These are phyloP conservation scores for Psittacus erithacus DNA, from an alignment of 2,113 vertebrate species.

Conservation along the genomic window DNA sequence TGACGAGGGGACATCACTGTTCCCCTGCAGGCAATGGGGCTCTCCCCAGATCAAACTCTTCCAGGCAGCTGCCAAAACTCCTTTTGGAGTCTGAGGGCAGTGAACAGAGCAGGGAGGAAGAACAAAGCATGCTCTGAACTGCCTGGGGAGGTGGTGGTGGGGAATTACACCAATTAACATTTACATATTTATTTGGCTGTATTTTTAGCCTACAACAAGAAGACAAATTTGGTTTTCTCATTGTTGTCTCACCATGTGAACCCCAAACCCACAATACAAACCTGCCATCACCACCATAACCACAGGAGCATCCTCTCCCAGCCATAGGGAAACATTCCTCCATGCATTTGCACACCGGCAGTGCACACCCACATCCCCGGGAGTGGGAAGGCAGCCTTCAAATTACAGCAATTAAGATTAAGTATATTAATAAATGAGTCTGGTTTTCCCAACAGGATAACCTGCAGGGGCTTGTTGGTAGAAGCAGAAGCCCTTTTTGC, in stretches of 20 bases:
- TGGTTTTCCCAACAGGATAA: constrained; percentile 12
- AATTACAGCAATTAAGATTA: constrained; percentile 36
- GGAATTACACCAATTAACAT: background rate
- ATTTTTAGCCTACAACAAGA: background rate
- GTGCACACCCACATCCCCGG: constrained; percentile 1
- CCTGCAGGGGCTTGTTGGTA: constrained; percentile 46
- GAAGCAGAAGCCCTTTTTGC: background rate
- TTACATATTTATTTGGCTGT: background rate
- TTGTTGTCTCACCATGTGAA: background rate
- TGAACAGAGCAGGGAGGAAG: background rate
- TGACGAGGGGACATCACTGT: accelerated
- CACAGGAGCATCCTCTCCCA: background rate
- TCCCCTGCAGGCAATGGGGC: background rate
- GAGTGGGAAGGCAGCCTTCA: constrained; percentile 21
- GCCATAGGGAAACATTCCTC: background rate
- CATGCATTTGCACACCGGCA: background rate
- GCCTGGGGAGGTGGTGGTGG: background rate
- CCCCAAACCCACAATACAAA: background rate
- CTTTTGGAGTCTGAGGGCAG: background rate
- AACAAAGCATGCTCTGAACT: background rate
- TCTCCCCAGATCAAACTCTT: background rate
- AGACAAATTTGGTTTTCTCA: accelerated
- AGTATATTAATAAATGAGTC: constrained; percentile 9
- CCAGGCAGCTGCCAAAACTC: background rate
- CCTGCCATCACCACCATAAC: background rate